Conservation (phyloP, 2,797 vertebrate genomes). For the Thripadectes ignobilis region DNA sequence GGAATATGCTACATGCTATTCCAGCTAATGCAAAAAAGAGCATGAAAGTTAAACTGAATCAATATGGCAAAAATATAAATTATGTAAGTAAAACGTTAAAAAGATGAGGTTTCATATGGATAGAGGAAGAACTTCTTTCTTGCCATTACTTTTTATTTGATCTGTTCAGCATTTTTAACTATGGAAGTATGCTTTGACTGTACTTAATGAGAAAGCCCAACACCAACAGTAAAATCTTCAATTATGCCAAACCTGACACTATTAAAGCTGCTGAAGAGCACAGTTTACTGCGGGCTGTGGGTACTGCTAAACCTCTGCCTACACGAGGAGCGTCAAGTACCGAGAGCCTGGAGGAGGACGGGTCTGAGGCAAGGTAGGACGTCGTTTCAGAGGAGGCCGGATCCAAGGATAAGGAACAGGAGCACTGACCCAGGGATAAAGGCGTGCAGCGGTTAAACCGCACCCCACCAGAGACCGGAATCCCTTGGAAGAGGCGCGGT, state of each 20-base stretch:
- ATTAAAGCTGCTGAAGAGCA: neutral
- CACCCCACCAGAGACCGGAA: fast-evolving
- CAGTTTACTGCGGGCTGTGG: too few species aligned
- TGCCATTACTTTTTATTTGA: neutral
- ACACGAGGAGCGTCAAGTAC: fast-evolving
- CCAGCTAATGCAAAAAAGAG: neutral
- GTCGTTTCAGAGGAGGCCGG: fast-evolving
- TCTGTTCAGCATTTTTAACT: neutral
- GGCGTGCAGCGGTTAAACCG: fast-evolving
- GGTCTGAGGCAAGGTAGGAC: neutral
- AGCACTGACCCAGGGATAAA: neutral
- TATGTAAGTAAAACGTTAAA: neutral
- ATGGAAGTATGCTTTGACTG: neutral
- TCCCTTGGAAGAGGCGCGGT: fast-evolving
- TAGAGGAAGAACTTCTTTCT: neutral
- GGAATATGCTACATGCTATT: neutral
- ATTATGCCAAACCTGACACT: neutral
- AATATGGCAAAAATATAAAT: neutral
- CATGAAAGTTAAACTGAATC: neutral
- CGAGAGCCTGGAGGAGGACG: neutral
- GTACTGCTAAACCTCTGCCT: neutral
- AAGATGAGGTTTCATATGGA: neutral
- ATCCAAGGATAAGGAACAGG: neutral
- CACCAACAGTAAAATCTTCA: neutral
- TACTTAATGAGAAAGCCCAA: neutral